Evolutionary conservation across 2,113 vertebrate genomes (phyloP).

Genomic region (Drymodes brunneopygia): DNA sequence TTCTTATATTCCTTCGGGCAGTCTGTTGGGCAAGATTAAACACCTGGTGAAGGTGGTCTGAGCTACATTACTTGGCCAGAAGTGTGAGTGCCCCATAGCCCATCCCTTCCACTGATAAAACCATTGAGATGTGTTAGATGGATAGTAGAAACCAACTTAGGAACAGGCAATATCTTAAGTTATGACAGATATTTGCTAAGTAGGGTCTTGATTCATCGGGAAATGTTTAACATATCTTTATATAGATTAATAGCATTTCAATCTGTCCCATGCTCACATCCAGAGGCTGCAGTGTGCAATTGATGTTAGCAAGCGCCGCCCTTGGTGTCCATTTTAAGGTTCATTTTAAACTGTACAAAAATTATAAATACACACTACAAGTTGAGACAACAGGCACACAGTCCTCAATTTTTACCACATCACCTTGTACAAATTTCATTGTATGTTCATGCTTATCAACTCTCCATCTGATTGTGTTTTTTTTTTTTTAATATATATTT

Average conservation of each 20-base stretch:
- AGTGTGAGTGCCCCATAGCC: background rate
- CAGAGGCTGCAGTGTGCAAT: background rate
- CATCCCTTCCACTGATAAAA: background rate
- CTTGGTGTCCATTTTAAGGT: background rate
- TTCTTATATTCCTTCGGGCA: background rate
- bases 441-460: background rate
- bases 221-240: background rate
- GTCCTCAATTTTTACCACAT: background rate
- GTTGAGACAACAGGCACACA: background rate
- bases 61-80: background rate
- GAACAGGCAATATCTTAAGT: background rate
- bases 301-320: background rate
- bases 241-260: background rate
- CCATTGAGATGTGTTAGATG: background rate
- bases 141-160: background rate
- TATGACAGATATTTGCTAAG: background rate
- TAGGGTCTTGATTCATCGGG: background rate
- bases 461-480: background rate
- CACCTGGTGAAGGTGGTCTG: background rate
- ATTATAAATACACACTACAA: background rate
- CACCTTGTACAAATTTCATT: background rate
- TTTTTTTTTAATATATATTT: too few relatives aligned
- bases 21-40: background rate
- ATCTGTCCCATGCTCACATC: accelerated
- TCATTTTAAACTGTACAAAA: background rate